Evolutionary conservation across 2,888 invertebrate genomes (phyloP), one percentile per base, ranked within the genome.

Genomic region (Balanococcus diminutus): DNA sequence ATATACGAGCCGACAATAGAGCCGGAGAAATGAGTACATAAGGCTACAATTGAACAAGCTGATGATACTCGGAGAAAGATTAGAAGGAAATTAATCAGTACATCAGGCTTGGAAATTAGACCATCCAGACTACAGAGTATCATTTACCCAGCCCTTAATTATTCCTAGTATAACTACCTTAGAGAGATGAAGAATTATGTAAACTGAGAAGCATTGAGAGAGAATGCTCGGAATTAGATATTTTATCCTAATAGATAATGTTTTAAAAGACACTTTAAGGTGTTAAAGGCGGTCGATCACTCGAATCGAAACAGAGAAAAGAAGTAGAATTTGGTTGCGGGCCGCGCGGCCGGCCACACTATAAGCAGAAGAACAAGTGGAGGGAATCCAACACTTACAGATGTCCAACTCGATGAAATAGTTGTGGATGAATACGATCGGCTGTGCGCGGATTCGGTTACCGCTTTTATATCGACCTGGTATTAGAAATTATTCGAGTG

Each of bases 391-490:
- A 79, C 75, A 79, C 75, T 79, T 79, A 79, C 75, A 36, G 75
- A 79, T 79, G 75, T 79, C 75, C 75, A 22, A 79, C 75, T 79
- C 32, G 75, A 79, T 79, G 75, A 79, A 79, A 79, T 79, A 79
- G 19, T 36, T 36, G n/a, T 22, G 32, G 75, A 72, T 31, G 72
- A 72, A 72, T 4, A 28, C 28, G 4, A n/a, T n/a, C n/a, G n/a
- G n/a, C n/a, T n/a, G 2, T 14, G 31, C 36, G 75, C 19, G 19
- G 75, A 79, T 79, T 36, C 75, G 75, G 75, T 79, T 79, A 79
- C 75, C 31, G 61, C 72, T 28, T 72, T 72, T 72, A 36, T 79
- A 36, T 79, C 36, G 32, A 75, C 6, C 8, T 46, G 32, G n/a
- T 72, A 36, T 36, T 28, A 79, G 36, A 79, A 79, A 79, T 79